phyloP scores from a whole-genome alignment of 23 tunicate species.

The Botrylloides violaceus region DNA sequence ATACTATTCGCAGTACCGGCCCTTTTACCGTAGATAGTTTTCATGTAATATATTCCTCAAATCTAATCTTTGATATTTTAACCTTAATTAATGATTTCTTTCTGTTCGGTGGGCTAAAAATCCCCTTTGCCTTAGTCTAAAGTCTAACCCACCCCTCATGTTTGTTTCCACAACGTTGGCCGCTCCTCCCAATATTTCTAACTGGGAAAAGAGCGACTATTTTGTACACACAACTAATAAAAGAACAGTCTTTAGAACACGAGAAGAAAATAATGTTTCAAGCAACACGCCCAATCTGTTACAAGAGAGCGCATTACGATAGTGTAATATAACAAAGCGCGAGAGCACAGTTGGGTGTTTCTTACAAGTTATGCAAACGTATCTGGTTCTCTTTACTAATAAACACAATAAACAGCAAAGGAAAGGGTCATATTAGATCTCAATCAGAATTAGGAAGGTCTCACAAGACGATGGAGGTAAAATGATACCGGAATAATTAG shows the following conservation, averaged over 20 bases:
- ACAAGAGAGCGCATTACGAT: not conserved
- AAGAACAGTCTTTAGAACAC: constrained; percentile 7
- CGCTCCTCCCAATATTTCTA: constrained; percentile 12
- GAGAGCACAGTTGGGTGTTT: constrained; percentile 7
- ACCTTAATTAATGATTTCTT: not conserved
- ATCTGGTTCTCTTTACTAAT: not conserved
- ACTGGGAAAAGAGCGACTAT: constrained; percentile 6
- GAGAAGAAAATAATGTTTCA: constrained; percentile 6
- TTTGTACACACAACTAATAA: constrained; percentile 16
- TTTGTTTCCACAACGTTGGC: constrained; percentile 24
- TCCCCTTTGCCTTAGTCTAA: too few species aligned
- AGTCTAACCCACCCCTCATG: too few species aligned
- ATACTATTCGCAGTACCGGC: too few species aligned
- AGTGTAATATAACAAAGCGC: constrained; percentile 25
- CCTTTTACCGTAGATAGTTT: too few species aligned
- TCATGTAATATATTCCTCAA: too few species aligned
- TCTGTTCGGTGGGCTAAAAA: too few species aligned
- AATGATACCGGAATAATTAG: constrained; percentile 18
- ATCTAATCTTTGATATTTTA: not conserved
- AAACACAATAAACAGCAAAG: not conserved
- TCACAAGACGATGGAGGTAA: constrained; percentile 17
- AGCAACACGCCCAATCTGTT: constrained; percentile 29
- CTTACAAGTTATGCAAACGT: constrained; percentile 32
- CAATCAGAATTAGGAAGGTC: constrained; percentile 22
- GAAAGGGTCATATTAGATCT: constrained; percentile 5